Evolutionary conservation across 64 coral and sea anemone species (phyloP).

Genomic region (Astreopora myriophthalma): DNA sequence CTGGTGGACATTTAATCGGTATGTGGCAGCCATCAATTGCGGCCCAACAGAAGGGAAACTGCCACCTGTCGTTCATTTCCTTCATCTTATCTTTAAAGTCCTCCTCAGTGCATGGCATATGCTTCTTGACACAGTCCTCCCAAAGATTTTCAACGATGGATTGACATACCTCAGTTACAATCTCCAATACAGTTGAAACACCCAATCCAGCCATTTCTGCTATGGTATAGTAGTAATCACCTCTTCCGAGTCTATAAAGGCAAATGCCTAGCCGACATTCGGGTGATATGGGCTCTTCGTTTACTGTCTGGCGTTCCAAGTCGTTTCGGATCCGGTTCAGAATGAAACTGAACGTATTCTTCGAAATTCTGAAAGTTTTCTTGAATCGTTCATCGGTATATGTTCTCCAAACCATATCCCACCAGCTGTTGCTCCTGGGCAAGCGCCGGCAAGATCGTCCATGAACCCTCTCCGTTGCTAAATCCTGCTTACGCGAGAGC

Average conservation of each 20-base stretch:
- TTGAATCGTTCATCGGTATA: too few species aligned
- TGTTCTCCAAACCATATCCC: too few species aligned
- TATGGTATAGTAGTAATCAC: constrained; percentile 26
- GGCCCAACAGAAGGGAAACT: neutral
- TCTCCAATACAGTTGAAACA: neutral
- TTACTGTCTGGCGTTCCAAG: too few species aligned
- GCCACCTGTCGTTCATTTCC: neutral
- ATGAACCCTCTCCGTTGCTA: neutral
- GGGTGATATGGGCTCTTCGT: neutral
- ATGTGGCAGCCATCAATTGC: constrained; percentile 59
- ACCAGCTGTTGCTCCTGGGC: neutral
- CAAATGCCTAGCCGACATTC: constrained; percentile 18
- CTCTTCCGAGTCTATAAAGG: neutral
- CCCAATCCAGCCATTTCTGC: constrained; percentile 14
- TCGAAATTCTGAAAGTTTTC: too few species aligned
- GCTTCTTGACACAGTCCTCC: neutral
- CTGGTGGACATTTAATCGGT: constrained; percentile 58
- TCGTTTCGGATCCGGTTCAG: too few species aligned
- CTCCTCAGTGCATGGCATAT: neutral
- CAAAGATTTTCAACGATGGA: constrained; percentile 16
- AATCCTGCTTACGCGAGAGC: neutral
- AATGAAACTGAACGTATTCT: too few species aligned
- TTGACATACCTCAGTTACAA: constrained; percentile 41
- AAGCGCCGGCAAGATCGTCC: neutral
- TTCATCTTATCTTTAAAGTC: constrained; percentile 23